Evolutionary conservation across 1,140 invertebrate genomes (phyloP).

Genomic region (Lepidurus arcticus): DNA sequence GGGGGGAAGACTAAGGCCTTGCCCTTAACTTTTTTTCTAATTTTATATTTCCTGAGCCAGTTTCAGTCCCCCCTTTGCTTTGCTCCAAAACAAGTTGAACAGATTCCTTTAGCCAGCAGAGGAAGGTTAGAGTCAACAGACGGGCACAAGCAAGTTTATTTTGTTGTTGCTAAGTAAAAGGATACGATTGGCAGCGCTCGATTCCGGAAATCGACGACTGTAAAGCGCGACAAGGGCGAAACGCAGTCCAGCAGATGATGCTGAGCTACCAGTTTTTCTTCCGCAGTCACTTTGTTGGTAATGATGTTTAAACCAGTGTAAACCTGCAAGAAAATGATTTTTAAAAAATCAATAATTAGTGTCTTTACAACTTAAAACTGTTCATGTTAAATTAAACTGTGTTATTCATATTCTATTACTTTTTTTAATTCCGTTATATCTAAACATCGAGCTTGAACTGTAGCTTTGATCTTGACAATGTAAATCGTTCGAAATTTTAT

Average conservation of each 20-base stretch:
- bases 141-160: background rate
- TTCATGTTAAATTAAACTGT: background rate
- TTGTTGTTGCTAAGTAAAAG: conserved; percentile 42
- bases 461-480: no score
- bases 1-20: background rate
- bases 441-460: background rate
- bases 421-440: background rate
- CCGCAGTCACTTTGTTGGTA: conserved; percentile 86
- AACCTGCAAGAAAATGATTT: conserved; percentile 58
- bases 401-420: background rate
- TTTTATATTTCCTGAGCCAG: background rate
- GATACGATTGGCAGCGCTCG: conserved; percentile 74
- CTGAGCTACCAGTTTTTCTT: conserved; percentile 64
- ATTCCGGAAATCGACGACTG: conserved; percentile 79
- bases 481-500: no score
- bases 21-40: background rate
- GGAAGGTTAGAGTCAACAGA: background rate
- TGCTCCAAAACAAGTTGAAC: background rate
- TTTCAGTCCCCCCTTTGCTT: background rate
- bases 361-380: background rate
- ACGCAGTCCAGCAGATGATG: conserved; percentile 90
- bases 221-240: conserved; percentile 70
- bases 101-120: no score
- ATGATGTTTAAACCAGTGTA: conserved; percentile 91
- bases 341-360: background rate